Base-by-base conservation (phyloP, 2,888 invertebrate genomes). In the Tetropium fuscum region DNA sequence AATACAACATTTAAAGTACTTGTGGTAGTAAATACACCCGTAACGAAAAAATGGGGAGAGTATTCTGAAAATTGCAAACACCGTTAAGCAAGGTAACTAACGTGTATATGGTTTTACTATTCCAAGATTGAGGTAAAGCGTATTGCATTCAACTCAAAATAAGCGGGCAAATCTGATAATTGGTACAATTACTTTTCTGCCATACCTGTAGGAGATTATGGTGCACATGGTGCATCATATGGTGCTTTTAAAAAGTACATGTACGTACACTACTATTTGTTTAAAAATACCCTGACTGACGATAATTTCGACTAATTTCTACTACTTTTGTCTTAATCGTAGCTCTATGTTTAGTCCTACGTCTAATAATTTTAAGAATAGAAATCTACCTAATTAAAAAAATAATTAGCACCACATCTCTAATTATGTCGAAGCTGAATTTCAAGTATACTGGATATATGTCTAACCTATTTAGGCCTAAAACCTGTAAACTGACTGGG, bases 231-330 rank as follows among this genome's bases (percentile, higher is more conserved):
- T n/a, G n/a, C n/a, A n/a, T n/a, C n/a, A n/a, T n/a, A n/a, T n/a
- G n/a, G n/a, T n/a, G n/a, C n/a, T n/a, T n/a, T n/a, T n/a, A n/a
- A n/a, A n/a, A n/a, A n/a, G n/a, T n/a, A n/a, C n/a, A n/a, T n/a
- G n/a, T n/a, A n/a, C n/a, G n/a, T n/a, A n/a, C n/a, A n/a, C n/a
- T n/a, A n/a, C n/a, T 27, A 27, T 10, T 44, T n/a, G 8, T 25
- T 48, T 13, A 40, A 40, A 51, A 51, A 51, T 51, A 51, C 51
- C 51, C 51, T 51, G 51, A 38, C 15, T n/a, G n/a, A n/a, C 22
- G 38, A 40, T 40, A 51, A 51, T 51, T 51, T 51, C 11, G 51
- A 18, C 38, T 51, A 49, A n/a, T 20, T 34, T 16, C n/a, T 11
- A 22, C 13, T 13, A 16, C 8, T 19, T 6, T 11, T n/a, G n/a